Evolutionary conservation across 2,888 invertebrate species (phyloP).

Genomic region (Dromius quadrimaculatus): DNA sequence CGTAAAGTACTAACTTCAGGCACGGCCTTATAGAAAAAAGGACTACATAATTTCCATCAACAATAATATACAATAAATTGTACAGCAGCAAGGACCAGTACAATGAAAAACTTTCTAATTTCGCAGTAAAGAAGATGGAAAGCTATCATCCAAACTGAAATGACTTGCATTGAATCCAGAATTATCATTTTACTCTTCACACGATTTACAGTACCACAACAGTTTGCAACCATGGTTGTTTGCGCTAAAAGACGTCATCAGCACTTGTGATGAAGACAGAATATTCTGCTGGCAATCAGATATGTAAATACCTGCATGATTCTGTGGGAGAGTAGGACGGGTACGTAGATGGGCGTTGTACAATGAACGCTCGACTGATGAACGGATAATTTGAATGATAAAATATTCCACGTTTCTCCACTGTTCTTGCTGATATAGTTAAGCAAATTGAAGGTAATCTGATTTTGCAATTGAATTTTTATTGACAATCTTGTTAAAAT

Average conservation of each 20-base stretch:
- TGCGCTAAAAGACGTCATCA: constrained; percentile 10
- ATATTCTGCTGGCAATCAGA: constrained; percentile 46
- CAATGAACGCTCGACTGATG: constrained; percentile 33
- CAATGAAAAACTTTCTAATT: too few species aligned
- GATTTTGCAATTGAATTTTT: constrained; percentile 33
- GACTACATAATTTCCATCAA: too few species aligned
- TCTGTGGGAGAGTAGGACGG: not conserved
- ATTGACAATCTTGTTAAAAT: constrained; percentile 16
- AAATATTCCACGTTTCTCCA: constrained; percentile 25
- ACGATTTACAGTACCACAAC: too few species aligned
- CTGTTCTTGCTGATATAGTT: constrained; percentile 28
- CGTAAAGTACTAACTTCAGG: too few species aligned
- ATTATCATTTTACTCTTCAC: too few species aligned
- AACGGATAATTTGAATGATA: constrained; percentile 39
- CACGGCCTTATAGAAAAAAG: too few species aligned
- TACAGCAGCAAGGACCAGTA: too few species aligned
- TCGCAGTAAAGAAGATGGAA: too few species aligned
- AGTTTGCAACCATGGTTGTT: too few species aligned
- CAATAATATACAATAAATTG: too few species aligned
- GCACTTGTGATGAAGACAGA: constrained; percentile 3
- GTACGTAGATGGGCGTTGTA: not conserved
- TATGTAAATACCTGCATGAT: constrained; percentile 51
- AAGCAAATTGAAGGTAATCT: constrained; percentile 24
- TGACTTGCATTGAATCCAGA: too few species aligned
- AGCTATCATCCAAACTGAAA: too few species aligned